Base-by-base conservation (phyloP, 2,113 vertebrate species). In the Nestor notabilis region DNA sequence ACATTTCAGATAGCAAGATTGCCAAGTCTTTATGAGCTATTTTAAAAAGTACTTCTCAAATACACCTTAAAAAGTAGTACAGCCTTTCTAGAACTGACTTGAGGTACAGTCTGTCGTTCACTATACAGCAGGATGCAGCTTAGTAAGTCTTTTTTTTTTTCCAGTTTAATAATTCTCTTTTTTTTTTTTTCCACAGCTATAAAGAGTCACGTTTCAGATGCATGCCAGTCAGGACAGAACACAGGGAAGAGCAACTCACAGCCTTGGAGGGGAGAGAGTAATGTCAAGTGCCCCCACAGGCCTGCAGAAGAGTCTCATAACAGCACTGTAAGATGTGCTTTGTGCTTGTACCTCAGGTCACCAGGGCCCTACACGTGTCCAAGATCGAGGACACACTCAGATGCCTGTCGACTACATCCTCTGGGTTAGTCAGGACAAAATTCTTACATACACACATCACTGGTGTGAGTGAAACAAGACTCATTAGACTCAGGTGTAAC, bases 351-450 rank as follows among this genome's bases (percentile, higher is more conserved):
- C 13, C 63, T n/a, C n/a, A 14, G 8, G 33, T 37, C 76, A 47
- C 23, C 1, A 1, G 27, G 72, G 4, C 33, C 41, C 33, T 23
- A 10, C 5, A 6, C 3, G 8, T 11, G 1, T 3, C 74, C 82
- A 46, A 66, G 56, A 37, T 4, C 35, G 20, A 27, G 91, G 89
- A 66, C 31, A n/a, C 33, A 0, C 17, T 27, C 61, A 39, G 66
- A 47, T 3, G 3, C 35, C 4, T 0, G 0, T 7, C 56, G 18
- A 35, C 37, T 47, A 2, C 0, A 7, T 16, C 64, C 70, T 79
- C 35, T 4, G 47, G 17, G 43, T 24, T 11, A 43, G 33, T 50
- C 44, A 31, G 64, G 29, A 66, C 3, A 18, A 7, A 71, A 81
- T 82, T 46, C 81, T 74, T 43, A 11, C 15, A 11, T 56, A 21